Evolutionary conservation across 2,113 vertebrate genomes (phyloP).

Genomic region (Tragelaphus imberbis): DNA sequence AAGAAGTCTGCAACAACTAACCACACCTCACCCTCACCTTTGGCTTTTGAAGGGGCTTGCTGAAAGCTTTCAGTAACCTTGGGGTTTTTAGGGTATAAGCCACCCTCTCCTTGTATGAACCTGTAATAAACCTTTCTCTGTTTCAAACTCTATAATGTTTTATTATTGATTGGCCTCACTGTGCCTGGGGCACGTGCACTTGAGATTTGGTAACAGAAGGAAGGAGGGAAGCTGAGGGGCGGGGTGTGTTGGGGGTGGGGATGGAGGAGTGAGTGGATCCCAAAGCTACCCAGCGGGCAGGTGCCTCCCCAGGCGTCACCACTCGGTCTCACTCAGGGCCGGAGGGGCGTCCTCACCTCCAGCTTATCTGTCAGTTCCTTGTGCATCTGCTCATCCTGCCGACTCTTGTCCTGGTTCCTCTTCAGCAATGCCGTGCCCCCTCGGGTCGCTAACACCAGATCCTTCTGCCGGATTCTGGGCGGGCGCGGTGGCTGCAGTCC

Average conservation of each 20-base stretch:
- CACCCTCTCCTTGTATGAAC: neutral
- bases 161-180: neutral
- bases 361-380: constrained; percentile 94
- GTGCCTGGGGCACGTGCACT: neutral
- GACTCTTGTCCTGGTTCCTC: constrained; percentile 94
- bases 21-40: neutral
- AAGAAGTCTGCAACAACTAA: neutral
- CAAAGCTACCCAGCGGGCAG: neutral
- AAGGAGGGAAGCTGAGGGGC: neutral
- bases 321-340: neutral
- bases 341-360: constrained; percentile 84
- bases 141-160: neutral
- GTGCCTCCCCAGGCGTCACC: neutral
- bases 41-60: neutral
- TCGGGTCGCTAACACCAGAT: constrained; percentile 93
- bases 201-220: neutral
- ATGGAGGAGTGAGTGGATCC: neutral
- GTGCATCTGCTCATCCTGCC: constrained; percentile 96
- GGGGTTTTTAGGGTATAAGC: neutral
- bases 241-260: neutral
- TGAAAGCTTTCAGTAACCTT: neutral
- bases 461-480: constrained; percentile 90
- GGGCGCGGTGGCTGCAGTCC: constrained; percentile 67
- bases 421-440: constrained; percentile 95
- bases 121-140: neutral